Evolutionary conservation across 2,797 vertebrate genomes (phyloP), one percentile per base, ranked within the genome.

Genomic region (Sandelia bainsii): DNA sequence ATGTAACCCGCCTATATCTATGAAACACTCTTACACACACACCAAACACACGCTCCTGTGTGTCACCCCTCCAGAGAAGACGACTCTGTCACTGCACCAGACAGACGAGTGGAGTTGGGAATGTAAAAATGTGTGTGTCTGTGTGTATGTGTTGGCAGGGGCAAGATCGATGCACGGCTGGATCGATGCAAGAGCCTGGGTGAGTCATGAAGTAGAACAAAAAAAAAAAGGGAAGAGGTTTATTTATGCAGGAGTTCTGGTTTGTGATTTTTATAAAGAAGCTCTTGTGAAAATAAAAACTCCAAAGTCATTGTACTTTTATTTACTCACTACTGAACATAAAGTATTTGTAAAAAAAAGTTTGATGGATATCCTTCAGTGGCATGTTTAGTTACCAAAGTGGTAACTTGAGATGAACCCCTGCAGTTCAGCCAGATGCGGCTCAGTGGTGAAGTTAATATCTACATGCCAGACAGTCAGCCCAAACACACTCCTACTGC

Each of bases 161-260:
- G 11, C 32, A 51, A 52, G 69, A 74, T 75, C 52, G 17, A 80
- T 82, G 66, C 44, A 44, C 4, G 69, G 45, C 72, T 80, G 76
- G 67, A 83, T 87, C 79, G 20, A 89, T 79, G 44, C 17, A 8
- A 69, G 69, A 70, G 34, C 60, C 69, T 58, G 64, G 62, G 22
- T 16, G 32, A 11, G 51, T 62, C 37, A 27, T 46, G 37, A 51
- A 61, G 20, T 8, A 40, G 32, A 34, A 13, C 7, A 49, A 34
- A 32, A 50, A 52, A 25, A 53, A 22, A 58, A 51, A 39, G 27
- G 22, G 3, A 22, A 16, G 11, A 57, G 34, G 54, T 20, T 45
- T 29, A 20, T 17, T 39, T 37, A 10, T 48, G 40, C 19, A 49
- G 61, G 27, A 17, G 65, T 22, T 62, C 22, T 39, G 25, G 29